Evolutionary conservation across 2,113 vertebrate genomes (phyloP).

Genomic region (Anser cygnoides): DNA sequence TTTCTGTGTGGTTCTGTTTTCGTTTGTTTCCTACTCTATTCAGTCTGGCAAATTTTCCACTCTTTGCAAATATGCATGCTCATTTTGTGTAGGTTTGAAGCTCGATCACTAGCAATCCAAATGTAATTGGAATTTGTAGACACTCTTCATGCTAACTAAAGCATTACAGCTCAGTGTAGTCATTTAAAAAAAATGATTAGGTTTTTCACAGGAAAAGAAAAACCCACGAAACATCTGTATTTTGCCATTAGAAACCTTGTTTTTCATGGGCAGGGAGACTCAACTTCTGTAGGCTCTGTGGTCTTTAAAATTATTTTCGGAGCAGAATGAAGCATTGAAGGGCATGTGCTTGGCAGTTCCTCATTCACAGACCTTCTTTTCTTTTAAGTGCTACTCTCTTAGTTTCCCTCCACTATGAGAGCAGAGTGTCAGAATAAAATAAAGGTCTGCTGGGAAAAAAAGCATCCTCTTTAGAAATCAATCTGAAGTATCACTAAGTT

Average conservation of each 20-base stretch:
- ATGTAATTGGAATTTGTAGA: background rate
- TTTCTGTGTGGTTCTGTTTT: background rate
- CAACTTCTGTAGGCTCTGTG: background rate
- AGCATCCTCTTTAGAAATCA: background rate
- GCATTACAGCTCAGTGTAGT: background rate
- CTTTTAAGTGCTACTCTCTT: background rate
- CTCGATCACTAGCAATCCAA: background rate
- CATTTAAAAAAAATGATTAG: background rate
- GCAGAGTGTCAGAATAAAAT: background rate
- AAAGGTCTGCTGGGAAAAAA: background rate
- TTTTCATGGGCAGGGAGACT: background rate
- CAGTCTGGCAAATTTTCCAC: background rate
- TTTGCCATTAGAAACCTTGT: background rate
- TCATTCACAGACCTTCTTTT: background rate
- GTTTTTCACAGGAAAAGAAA: background rate
- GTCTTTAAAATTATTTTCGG: conserved; percentile 17
- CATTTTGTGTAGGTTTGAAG: background rate
- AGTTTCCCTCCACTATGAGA: background rate
- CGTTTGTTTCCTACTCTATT: background rate
- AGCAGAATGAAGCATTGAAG: background rate
- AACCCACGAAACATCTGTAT: background rate
- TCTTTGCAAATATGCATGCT: background rate
- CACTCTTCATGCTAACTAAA: background rate
- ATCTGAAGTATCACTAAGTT: background rate
- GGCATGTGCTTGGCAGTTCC: background rate